A percentile compares a stretch with the other conserved stretches of the same genome.
Conservation (phyloP, 2,797 vertebrate genomes). For the Otolemur crassicaudatus region DNA sequence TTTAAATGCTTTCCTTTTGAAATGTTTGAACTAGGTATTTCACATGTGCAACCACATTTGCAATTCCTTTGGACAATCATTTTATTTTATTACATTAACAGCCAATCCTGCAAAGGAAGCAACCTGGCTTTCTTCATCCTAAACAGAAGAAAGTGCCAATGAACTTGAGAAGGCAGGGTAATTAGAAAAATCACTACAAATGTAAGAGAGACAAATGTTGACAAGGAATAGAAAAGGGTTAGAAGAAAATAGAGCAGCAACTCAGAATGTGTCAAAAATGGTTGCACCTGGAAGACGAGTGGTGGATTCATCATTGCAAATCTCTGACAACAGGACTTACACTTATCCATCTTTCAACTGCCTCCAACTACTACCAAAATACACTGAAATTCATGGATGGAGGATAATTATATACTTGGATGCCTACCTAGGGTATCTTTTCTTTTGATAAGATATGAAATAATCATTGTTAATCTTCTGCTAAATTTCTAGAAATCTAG, state of each 20-base stretch:
- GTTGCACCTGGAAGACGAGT: background rate
- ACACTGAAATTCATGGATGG: background rate
- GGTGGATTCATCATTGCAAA: background rate
- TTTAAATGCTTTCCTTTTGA: constrained; percentile 41
- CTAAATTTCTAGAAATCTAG: background rate
- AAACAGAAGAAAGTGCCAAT: background rate
- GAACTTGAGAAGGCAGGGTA: background rate
- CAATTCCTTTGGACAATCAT: background rate
- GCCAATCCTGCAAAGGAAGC: constrained; percentile 33
- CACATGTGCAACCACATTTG: background rate
- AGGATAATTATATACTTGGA: background rate
- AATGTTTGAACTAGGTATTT: constrained; percentile 32
- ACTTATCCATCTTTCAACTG: background rate
- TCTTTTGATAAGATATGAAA: background rate
- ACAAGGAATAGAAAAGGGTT: background rate
- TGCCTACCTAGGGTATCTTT: background rate
- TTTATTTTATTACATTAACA: constrained; percentile 26
- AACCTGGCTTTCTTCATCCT: background rate
- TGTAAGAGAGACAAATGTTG: background rate
- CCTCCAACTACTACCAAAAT: background rate
- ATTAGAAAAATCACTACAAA: constrained; percentile 4
- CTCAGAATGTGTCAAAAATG: background rate
- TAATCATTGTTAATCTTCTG: background rate
- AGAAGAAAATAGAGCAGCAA: background rate
- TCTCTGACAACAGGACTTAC: background rate